Evolutionary conservation across 2,888 invertebrate species (phyloP), one percentile per base, ranked within the genome.

Genomic region (Watsonalla cultraria): DNA sequence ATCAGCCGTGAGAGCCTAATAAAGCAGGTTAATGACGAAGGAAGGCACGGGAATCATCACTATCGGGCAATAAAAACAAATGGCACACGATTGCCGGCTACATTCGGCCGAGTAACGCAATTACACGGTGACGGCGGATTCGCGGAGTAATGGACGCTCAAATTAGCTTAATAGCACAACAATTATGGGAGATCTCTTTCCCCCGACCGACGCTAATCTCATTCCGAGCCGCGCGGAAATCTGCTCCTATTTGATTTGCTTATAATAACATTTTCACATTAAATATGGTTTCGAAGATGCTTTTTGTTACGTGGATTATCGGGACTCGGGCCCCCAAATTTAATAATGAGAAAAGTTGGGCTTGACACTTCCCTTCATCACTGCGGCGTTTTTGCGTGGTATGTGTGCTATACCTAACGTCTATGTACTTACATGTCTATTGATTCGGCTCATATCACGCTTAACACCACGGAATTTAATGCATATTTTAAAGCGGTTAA

Each of bases 331-430:
- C 53, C 55, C 51, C 45, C 45, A 62, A 64, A 69, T 68, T 60
- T 72, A 68, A 68, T 74, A 72, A 72, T 69, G 67, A 65, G 53
- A 58, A 67, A 72, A 72, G 66, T 74, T 72, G 57, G 51, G 54
- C 48, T 47, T n/a, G 61, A 68, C 66, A 66, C 64, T 70, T 69
- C 61, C 53, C 54, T 52, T 55, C 51, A 56, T 54, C 52, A 45
- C 37, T 57, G 42, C 24, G 2, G 24, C 24, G 4, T 24, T 24
- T 2, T 24, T 24, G 24, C 24, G 24, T 24, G 24, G 24, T 24
- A 24, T 24, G 24, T 24, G 4, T 24, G 24, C 24, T 24, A 24
- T 24, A n/a, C n/a, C n/a, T n/a, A 24, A 24, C 24, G 24, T 24
- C 24, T 24, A 24, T 24, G 24, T 24, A 24, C 24, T 24, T 24